phyloP scores from a whole-genome alignment of 2,888 invertebrate species.

The Cerastis leucographa region DNA sequence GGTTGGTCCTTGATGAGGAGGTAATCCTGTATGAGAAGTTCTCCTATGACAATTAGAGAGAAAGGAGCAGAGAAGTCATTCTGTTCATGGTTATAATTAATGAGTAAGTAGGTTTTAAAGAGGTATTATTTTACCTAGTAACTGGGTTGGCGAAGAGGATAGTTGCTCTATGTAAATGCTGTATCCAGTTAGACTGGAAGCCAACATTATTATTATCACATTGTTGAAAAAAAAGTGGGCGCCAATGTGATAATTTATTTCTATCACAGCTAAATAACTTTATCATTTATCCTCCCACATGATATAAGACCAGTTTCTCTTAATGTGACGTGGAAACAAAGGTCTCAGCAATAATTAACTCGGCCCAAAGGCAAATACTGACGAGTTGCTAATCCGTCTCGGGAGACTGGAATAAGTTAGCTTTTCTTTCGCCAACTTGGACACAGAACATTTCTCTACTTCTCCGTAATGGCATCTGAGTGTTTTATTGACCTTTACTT shows the following conservation, averaged over 20 bases:
- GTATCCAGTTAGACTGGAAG: neutral
- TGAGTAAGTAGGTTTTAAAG: neutral
- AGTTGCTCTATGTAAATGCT: neutral
- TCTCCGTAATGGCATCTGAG: constrained; percentile 8
- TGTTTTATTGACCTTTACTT: constrained; percentile 23
- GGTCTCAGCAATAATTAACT: constrained; percentile 27
- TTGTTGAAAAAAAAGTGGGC: neutral
- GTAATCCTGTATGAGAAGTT: neutral
- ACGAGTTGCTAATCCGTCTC: constrained; percentile 52
- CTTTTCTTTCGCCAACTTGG: constrained; percentile 29
- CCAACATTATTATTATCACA: no score
- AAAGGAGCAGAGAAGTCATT: neutral
- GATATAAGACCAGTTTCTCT: neutral
- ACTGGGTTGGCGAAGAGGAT: neutral
- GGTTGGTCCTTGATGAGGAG: neutral
- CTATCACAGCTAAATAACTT: neutral
- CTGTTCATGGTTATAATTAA: neutral
- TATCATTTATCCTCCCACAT: neutral
- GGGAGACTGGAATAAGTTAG: constrained; percentile 41
- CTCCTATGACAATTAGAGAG: neutral
- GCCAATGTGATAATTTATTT: neutral
- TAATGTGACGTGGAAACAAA: constrained; percentile 37
- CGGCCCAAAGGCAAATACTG: constrained; percentile 17
- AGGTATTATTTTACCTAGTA: neutral
- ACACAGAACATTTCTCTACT: constrained; percentile 15